A percentile compares a stretch with the other conserved stretches of the same genome.
These are phyloP conservation scores for Cistogaster globosa DNA, from an alignment of 2,888 invertebrate genomes.

Conservation along the genomic window DNA sequence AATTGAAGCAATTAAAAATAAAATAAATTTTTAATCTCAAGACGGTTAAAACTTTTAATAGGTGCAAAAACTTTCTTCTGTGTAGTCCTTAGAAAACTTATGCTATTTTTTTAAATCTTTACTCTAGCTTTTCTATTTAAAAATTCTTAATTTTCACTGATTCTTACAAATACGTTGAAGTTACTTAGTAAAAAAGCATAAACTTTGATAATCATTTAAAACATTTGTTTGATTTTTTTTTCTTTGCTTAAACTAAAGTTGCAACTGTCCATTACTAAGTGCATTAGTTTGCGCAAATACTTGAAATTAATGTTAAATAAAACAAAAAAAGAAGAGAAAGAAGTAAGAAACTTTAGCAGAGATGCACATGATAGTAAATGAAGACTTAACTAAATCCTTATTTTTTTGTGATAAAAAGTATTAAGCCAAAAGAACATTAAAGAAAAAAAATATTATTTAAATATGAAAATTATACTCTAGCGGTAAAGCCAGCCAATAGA, in stretches of 20 bases:
- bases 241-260: not conserved
- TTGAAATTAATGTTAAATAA: constrained; percentile 21
- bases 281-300: constrained; percentile 31
- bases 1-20: too few species aligned
- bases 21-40: too few species aligned
- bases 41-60: too few species aligned
- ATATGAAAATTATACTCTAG: constrained; percentile 31
- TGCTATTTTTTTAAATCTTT: too few species aligned
- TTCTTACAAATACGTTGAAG: not conserved
- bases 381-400: not conserved
- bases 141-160: too few species aligned
- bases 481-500: not conserved
- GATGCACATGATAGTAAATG: constrained; percentile 37
- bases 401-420: not conserved
- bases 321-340: not conserved
- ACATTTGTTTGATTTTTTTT: not conserved
- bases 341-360: constrained; percentile 9
- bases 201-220: constrained; percentile 18
- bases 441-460: constrained; percentile 16
- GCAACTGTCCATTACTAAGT: constrained; percentile 24
- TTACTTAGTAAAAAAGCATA: constrained; percentile 2
- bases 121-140: too few species aligned
- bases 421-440: not conserved
- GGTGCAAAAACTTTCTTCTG: too few species aligned
- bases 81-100: too few species aligned